Evolutionary conservation across 2,113 vertebrate species (phyloP), one percentile per base, ranked within the genome.

Genomic region (Uria aalge): DNA sequence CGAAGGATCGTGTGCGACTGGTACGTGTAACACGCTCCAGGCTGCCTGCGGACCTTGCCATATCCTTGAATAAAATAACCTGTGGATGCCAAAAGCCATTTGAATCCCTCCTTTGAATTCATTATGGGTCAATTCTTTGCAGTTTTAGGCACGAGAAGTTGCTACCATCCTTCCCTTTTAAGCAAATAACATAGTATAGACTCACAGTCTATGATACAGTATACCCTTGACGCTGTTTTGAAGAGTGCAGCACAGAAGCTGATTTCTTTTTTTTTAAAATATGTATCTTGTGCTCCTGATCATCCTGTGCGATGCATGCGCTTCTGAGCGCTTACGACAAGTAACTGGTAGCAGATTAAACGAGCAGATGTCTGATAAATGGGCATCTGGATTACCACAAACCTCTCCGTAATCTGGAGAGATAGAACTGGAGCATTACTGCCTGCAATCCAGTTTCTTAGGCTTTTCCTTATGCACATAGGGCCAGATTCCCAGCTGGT

Each of bases 1-100:
- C 5, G 99, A 99, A 92, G 99, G 99, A 38, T 99, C 99, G 1
- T 99, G 99, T 95, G 99, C 99, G 22, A 98, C 98, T 18, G 99
- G 99, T 99, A 98, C 0, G 99, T 98, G 40, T 6, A 14, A 10
- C 4, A 4, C 1, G 0, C 27, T 15, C 24, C 38, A 16, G n/a
- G 36, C 38, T 85, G 60, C 67, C n/a, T 19, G 22, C 9, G 1
- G 5, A 24, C 66, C 68, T 59, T 36, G 11, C 26, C 34, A 0
- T 20, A 5, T n/a, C 90, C 53, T 36, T 17, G 21, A 32, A n/a
- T 32, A 34, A 77, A 84, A 41, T 14, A 15, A 41, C 77, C 55
- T 40, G 41, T 14, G 40, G 27, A 2, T 81, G 50, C 27, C n/a
- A 68, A 79, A 50, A 43, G 17, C 13, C 17, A 2, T 63, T 17